Evolutionary conservation across 2,797 vertebrate genomes (phyloP).

Genomic region (Sphenopsis melanotis): DNA sequence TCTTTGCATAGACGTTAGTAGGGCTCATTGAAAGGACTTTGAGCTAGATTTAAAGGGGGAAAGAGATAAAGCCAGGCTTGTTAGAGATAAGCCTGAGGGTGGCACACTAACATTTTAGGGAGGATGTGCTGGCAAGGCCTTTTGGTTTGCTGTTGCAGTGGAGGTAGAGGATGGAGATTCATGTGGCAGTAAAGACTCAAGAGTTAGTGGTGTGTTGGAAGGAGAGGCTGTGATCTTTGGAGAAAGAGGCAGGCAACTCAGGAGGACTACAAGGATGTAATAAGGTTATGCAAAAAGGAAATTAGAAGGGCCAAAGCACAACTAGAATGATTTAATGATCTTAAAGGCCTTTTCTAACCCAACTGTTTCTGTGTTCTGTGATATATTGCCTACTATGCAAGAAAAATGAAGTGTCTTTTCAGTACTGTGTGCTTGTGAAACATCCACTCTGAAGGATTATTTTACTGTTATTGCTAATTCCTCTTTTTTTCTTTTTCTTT

Average conservation of each 20-base stretch:
- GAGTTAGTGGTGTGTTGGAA: background rate
- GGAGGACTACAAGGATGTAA: background rate
- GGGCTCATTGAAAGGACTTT: background rate
- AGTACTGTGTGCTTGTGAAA: background rate
- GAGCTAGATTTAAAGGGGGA: too few relatives aligned
- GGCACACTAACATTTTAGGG: background rate
- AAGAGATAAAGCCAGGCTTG: background rate
- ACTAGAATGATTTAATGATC: background rate
- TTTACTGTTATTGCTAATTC: background rate
- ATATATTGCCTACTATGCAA: background rate
- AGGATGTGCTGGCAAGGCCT: background rate
- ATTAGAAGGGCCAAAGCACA: background rate
- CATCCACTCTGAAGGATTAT: background rate
- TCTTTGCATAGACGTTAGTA: background rate
- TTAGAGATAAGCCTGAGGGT: background rate
- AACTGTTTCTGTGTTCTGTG: background rate
- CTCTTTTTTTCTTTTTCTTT: background rate
- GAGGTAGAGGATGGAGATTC: background rate
- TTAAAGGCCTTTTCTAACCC: background rate
- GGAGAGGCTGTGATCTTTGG: background rate
- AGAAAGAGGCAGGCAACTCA: background rate
- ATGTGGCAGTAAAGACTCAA: background rate
- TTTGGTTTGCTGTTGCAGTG: background rate
- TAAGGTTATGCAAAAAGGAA: background rate
- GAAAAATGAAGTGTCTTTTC: background rate